Base-by-base conservation (phyloP, 2,888 invertebrate species). In the Meganola albula region DNA sequence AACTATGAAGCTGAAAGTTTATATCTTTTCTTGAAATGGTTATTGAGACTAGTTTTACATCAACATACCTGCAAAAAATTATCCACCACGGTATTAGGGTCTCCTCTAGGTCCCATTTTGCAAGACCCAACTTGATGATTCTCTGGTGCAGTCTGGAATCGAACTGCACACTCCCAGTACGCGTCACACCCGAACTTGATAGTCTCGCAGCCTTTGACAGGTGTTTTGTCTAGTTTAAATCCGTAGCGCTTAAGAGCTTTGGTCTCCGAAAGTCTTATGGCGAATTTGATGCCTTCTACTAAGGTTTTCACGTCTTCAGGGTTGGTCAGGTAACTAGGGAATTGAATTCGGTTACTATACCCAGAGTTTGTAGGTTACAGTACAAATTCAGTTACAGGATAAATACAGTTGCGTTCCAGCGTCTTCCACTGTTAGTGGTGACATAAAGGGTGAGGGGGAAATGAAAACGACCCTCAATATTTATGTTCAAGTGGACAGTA, bases 41-140 rank as follows among this genome's bases (percentile, higher is more conserved):
- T n/a, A n/a, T n/a, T n/a, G n/a, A n/a, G n/a, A n/a, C n/a, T n/a
- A n/a, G n/a, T n/a, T n/a, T n/a, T n/a, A n/a, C n/a, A n/a, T n/a
- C n/a, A n/a, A n/a, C 23, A 9, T 38, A 84, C 86, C 76, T 86
- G 86, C n/a, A 94, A 74, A 52, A 90, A 83, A 24, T 90, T 87
- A 65, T 93, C 90, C 0, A 94, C 93, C 0, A 93, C 93, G 1
- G 93, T 92, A 51, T 86, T 72, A 0, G 90, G 90, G 67, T 94
- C 94, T 1, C 86, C 88, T 0, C 86, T 47, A 0, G 93, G 92
- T 0, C 94, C 94, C 94, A 95, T 95, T 84, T 90, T 92, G 66
- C 93, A 93, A 9, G 93, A 91, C 1, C 94, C 94, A 0, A 90
- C 92, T 74, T 94, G 94, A 67, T 94, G 94, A 66, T 94, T 94